Base-by-base conservation (phyloP, 2,113 vertebrate species). In the Ailurus styani region DNA sequence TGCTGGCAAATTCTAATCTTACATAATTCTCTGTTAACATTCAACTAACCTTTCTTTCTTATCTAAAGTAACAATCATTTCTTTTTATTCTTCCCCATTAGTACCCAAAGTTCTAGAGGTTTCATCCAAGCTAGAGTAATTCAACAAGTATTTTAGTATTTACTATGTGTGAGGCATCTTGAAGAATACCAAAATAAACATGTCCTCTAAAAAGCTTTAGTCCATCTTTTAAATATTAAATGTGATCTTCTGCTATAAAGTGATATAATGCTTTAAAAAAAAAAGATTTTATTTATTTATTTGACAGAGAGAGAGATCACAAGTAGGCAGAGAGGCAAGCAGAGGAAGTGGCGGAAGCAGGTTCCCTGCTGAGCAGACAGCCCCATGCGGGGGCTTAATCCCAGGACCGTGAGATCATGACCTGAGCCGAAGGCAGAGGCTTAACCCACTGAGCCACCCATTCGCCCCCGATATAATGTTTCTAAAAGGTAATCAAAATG, bases 21-120 rank as follows among this genome's bases (percentile, higher is more conserved):
- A 90, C 57, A 73, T 37, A 78, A 1, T 87, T 90, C 50, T 95
- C 57, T 94, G 42, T 78, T 94, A 91, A 85, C 66, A 82, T 66
- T 97, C 20, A 95, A 97, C 81, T 94, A 95, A 86, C 8, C 17
- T 75, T 90, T 94, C 57, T 77, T 62, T 94, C 57, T 77, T 62
- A 70, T 13, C 50, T 90, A 88, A 93, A 81, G 42, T 78, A 95
- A 11, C 52, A 83, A 68, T 1, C 29, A 62, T 40, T 77, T 92
- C 84, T 29, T 60, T 93, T 83, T 64, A 60, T 85, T 81, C n/a
- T 96, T 92, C 14, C 12, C 66, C 60, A 77, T 52, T 96, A 68
- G 15, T 34, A 91, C 7, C 42, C 47, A 75, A 45, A 37, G 31
- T 85, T 97, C 73, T 70, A 73, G 21, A 81, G n/a, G 11, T 68